phyloP scores from a whole-genome alignment of 2,797 vertebrate genomes.

The Vireo griseus region DNA sequence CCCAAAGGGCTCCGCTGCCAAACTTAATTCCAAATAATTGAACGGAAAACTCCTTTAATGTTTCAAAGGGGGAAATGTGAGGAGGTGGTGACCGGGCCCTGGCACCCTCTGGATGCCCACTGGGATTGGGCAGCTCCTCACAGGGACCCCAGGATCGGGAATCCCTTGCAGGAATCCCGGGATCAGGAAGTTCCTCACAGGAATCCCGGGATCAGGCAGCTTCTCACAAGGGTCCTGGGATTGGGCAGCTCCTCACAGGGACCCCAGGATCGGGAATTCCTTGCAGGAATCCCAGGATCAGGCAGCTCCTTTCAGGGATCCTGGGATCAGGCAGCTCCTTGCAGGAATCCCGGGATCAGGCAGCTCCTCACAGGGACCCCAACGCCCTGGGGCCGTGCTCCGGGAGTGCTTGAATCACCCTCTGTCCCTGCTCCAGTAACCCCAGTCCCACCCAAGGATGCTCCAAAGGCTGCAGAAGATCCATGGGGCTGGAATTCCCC shows the following conservation, averaged over 20 bases:
- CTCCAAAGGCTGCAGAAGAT: fast-evolving
- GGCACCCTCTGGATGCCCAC: neutral
- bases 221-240: neutral
- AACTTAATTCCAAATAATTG: slow-evolving; percentile 61
- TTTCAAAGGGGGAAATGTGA: neutral
- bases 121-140: fast-evolving
- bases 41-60: slow-evolving; percentile 22
- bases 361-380: neutral
- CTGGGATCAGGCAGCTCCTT: neutral
- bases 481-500: neutral
- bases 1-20: slow-evolving; percentile 58
- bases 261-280: fast-evolving
- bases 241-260: fast-evolving
- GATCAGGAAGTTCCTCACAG: fast-evolving
- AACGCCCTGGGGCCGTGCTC: fast-evolving
- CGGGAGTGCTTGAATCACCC: fast-evolving
- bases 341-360: neutral
- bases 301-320: fast-evolving
- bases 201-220: neutral
- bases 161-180: fast-evolving
- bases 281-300: fast-evolving
- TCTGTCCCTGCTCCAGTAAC: neutral
- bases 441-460: fast-evolving
- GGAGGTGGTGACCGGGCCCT: neutral
- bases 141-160: fast-evolving